Percentiles rank a stretch among this genome's conserved stretches.
These are phyloP conservation scores for Drosophila yakuba DNA, from an alignment of 1,140 invertebrate genomes.

Conservation along the genomic window DNA sequence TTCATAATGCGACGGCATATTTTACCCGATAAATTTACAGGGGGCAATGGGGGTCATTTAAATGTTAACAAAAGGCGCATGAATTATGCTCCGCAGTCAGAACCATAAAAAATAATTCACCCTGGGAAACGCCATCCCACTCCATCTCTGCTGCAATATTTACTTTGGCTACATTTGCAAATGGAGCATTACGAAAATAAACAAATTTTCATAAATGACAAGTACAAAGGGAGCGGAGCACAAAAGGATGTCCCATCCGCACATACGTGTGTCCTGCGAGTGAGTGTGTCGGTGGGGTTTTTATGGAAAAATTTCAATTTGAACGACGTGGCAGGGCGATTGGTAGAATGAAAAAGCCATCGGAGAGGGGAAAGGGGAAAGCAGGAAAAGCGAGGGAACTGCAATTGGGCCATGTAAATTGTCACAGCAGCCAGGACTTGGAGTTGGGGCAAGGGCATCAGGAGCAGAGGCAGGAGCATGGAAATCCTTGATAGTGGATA, in stretches of 20 bases:
- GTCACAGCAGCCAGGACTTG: slow-evolving; percentile 58
- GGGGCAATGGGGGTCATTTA: slow-evolving; percentile 29
- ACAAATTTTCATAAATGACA: slow-evolving; percentile 84
- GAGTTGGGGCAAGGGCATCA: neutral
- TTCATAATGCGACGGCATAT: slow-evolving; percentile 7
- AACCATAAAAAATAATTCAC: slow-evolving; percentile 56
- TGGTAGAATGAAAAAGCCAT: slow-evolving; percentile 45
- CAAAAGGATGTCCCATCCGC: slow-evolving; percentile 63
- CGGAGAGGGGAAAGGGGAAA: slow-evolving; percentile 33
- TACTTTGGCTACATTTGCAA: slow-evolving; percentile 84
- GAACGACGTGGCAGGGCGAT: slow-evolving; percentile 69
- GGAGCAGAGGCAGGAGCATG: slow-evolving; percentile 23
- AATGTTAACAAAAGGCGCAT: slow-evolving; percentile 64
- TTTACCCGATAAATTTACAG: slow-evolving; percentile 21
- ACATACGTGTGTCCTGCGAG: slow-evolving; percentile 4
- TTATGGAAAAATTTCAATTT: slow-evolving; percentile 71
- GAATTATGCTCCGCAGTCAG: slow-evolving; percentile 69
- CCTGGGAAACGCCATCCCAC: slow-evolving; percentile 9
- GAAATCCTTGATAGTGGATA: slow-evolving; percentile 81
- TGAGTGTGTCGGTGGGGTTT: slow-evolving; percentile 38
- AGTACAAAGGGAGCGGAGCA: slow-evolving; percentile 68
- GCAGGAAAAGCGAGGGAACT: slow-evolving; percentile 25
- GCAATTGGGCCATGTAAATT: slow-evolving; percentile 81
- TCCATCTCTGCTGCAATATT: slow-evolving; percentile 73
- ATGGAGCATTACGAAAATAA: slow-evolving; percentile 84